Evolutionary conservation across 2,888 invertebrate species (phyloP).

Genomic region (Chelonus formosanus): DNA sequence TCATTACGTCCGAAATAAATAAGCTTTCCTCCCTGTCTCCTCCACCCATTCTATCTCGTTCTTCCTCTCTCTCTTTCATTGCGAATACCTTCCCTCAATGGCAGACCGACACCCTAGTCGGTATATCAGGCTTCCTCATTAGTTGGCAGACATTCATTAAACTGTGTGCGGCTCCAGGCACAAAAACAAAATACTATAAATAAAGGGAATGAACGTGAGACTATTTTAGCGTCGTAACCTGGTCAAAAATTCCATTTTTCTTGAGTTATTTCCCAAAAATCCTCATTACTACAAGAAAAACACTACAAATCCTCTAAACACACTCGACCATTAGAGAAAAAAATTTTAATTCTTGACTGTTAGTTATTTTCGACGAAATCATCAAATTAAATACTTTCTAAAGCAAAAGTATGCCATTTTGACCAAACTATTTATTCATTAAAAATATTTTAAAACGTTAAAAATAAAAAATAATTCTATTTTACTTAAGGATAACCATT

Average conservation of each 20-base stretch:
- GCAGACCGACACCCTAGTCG: conserved; percentile 44
- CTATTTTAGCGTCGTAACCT: conserved; percentile 12
- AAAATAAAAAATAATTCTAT: no score
- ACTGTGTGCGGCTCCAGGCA: conserved; percentile 41
- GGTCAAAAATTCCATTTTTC: conserved; percentile 4
- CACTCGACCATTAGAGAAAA: no score
- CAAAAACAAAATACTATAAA: conserved; percentile 39
- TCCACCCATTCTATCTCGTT: conserved; percentile 39
- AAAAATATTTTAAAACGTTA: no score
- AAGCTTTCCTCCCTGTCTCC: conserved; percentile 34
- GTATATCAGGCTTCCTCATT: conserved; percentile 48
- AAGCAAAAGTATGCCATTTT: no score
- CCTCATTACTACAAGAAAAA: no score
- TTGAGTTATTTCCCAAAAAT: no score
- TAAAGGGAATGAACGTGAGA: conserved; percentile 18
- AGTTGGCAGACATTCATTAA: conserved; percentile 49
- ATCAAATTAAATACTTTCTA: no score
- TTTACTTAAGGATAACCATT: no score
- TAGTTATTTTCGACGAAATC: no score
- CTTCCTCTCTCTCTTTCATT: conserved; percentile 36
- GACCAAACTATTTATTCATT: no score
- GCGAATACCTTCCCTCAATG: conserved; percentile 33
- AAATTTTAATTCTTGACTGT: no score
- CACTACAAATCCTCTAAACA: no score
- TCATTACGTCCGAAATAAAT: conserved; percentile 43